A percentile compares a stretch with the other conserved stretches of the same genome.
Evolutionary conservation across 2,113 vertebrate species (phyloP).

Genomic region (Typhlomys cinereus): DNA sequence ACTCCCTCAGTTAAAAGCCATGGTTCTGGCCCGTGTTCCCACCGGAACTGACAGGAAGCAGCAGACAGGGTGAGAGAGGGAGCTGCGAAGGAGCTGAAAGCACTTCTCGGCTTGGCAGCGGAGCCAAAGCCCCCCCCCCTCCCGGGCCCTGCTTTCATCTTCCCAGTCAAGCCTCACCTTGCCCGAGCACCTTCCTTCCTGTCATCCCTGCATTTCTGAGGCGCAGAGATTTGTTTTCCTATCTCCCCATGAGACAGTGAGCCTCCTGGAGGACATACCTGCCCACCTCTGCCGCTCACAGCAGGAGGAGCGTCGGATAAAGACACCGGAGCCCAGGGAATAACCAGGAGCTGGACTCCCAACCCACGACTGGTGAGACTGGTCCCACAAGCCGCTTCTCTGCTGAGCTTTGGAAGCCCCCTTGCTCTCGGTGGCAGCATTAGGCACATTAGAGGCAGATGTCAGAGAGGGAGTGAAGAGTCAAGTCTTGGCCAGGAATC

Average conservation of each 20-base stretch:
- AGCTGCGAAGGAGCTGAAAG: background rate
- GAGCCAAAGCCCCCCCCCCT: background rate
- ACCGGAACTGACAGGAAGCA: background rate
- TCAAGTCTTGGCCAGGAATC: background rate
- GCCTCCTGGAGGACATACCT: background rate
- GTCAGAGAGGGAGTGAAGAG: background rate
- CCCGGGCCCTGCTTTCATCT: constrained; percentile 30
- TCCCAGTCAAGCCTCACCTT: constrained; percentile 62
- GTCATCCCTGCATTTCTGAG: background rate
- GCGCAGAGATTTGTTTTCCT: background rate
- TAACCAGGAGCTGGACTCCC: background rate
- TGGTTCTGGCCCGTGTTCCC: background rate
- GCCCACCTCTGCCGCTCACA: background rate
- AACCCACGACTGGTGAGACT: background rate
- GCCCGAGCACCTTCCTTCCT: background rate
- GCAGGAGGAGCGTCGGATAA: background rate
- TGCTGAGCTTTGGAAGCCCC: background rate
- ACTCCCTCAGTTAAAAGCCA: background rate
- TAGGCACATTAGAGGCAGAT: background rate
- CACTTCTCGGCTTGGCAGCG: background rate
- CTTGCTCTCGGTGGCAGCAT: background rate
- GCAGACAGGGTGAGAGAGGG: background rate
- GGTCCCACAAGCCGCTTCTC: background rate
- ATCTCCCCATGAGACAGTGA: background rate
- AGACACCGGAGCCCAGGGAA: background rate